phyloP scores from a whole-genome alignment of 2,888 invertebrate genomes.

The Chloroclystis v-ata region DNA sequence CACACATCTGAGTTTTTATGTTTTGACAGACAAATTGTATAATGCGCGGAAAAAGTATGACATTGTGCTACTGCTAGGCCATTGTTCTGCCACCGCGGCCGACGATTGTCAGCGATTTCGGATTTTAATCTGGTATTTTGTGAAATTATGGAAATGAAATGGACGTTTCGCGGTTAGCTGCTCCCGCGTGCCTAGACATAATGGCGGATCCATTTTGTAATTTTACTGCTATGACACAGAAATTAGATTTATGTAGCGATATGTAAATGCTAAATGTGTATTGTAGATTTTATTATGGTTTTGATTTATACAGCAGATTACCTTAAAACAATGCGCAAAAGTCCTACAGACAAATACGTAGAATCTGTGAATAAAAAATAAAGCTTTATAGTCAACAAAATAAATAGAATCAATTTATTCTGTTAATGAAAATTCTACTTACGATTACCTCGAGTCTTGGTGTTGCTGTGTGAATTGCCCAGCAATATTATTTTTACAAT shows the following conservation, averaged over 20 bases:
- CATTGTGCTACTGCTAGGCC: slow-evolving; percentile 23
- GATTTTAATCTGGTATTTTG: slow-evolving; percentile 71
- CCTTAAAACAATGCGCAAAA: no score
- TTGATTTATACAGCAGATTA: no score
- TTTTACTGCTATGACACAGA: slow-evolving; percentile 57
- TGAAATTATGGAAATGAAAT: slow-evolving; percentile 74
- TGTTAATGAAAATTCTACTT: no score
- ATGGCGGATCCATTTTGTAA: slow-evolving; percentile 50
- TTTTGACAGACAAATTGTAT: slow-evolving; percentile 74
- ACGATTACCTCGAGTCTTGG: no score
- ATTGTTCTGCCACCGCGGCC: slow-evolving; percentile 62
- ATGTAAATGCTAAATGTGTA: neutral
- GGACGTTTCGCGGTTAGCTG: slow-evolving; percentile 74
- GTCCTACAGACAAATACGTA: no score
- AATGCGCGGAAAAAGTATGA: slow-evolving; percentile 54
- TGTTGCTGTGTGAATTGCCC: no score
- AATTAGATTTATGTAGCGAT: slow-evolving; percentile 36
- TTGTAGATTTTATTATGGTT: neutral
- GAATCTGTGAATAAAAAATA: no score
- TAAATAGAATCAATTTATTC: no score
- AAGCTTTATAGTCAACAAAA: no score
- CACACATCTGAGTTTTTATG: slow-evolving; percentile 38
- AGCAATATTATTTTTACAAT: no score
- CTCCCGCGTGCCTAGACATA: slow-evolving; percentile 43
- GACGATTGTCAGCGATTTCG: slow-evolving; percentile 67